Evolutionary conservation across 2,888 invertebrate genomes (phyloP).

Genomic region (Volucella bombylans): DNA sequence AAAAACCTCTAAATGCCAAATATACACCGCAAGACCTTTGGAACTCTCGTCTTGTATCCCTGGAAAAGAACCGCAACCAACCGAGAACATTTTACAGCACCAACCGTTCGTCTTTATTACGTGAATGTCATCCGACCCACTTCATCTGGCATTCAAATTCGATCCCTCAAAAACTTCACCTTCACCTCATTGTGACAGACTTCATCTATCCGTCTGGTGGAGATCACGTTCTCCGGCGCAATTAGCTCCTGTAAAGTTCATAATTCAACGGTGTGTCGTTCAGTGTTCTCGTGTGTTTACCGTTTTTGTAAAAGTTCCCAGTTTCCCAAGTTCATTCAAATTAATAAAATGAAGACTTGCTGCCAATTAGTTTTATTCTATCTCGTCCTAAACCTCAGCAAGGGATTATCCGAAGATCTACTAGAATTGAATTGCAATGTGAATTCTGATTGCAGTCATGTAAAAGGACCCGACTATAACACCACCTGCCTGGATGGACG

Average conservation of each 20-base stretch:
- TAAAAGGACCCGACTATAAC: slow-evolving; percentile 72
- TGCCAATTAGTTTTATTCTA: slow-evolving; percentile 55
- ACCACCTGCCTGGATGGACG: slow-evolving; percentile 75
- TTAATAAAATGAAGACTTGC: slow-evolving; percentile 61
- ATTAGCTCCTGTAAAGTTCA: slow-evolving; percentile 30
- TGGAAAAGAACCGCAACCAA: neutral
- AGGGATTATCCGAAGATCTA: slow-evolving; percentile 73
- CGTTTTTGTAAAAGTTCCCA: neutral
- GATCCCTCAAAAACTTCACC: slow-evolving; percentile 10
- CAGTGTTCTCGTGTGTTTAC: slow-evolving; percentile 1
- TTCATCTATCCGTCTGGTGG: too few relatives aligned
- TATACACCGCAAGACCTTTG: neutral
- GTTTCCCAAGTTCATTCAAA: slow-evolving; percentile 39
- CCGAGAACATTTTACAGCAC: neutral
- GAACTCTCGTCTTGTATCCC: neutral
- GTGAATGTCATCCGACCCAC: neutral
- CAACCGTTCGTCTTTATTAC: neutral
- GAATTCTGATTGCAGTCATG: slow-evolving; percentile 76
- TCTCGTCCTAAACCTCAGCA: slow-evolving; percentile 34
- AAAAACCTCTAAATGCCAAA: neutral
- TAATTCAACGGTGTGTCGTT: slow-evolving; percentile 12
- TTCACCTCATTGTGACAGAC: neutral
- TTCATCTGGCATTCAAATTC: neutral
- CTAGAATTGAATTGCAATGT: slow-evolving; percentile 77
- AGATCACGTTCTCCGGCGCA: slow-evolving; percentile 35